Evolutionary conservation across 2,113 vertebrate species (phyloP).

Genomic region (Harpagus bidentatus): DNA sequence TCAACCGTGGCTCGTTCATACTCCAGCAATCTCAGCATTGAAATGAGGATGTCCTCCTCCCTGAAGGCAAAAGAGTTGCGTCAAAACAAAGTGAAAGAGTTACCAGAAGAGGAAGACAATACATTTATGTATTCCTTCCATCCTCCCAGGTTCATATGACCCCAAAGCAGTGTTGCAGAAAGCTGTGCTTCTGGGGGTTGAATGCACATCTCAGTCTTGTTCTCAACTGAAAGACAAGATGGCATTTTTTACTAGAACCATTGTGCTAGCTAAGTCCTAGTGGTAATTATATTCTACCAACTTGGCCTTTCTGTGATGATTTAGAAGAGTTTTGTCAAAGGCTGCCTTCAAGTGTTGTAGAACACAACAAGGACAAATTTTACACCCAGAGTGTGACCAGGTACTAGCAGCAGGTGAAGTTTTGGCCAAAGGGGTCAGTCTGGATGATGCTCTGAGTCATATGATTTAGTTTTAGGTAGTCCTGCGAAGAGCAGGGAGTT

Average conservation of each 20-base stretch:
- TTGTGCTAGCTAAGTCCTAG: background rate
- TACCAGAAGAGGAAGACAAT: background rate
- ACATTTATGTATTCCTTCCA: background rate
- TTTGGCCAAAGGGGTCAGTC: background rate
- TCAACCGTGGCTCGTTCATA: slow-evolving; percentile 83
- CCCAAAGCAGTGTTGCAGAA: background rate
- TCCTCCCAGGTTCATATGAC: background rate
- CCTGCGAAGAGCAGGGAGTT: background rate
- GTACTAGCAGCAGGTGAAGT: background rate
- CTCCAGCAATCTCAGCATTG: slow-evolving; percentile 87
- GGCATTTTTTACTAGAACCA: background rate
- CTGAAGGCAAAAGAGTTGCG: slow-evolving; percentile 45
- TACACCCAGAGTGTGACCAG: background rate
- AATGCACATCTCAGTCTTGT: background rate
- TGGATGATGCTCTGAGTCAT: background rate
- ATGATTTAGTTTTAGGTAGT: background rate
- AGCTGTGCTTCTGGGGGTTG: background rate
- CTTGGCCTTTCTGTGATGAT: background rate
- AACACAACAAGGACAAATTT: background rate
- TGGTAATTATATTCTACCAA: background rate
- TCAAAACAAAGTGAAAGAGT: background rate
- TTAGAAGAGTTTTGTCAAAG: background rate
- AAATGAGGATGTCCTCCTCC: slow-evolving; percentile 82
- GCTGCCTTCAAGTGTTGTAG: background rate
- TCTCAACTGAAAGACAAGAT: background rate